Conservation (phyloP, 2,113 vertebrate species). For the Silurus asotus region DNA sequence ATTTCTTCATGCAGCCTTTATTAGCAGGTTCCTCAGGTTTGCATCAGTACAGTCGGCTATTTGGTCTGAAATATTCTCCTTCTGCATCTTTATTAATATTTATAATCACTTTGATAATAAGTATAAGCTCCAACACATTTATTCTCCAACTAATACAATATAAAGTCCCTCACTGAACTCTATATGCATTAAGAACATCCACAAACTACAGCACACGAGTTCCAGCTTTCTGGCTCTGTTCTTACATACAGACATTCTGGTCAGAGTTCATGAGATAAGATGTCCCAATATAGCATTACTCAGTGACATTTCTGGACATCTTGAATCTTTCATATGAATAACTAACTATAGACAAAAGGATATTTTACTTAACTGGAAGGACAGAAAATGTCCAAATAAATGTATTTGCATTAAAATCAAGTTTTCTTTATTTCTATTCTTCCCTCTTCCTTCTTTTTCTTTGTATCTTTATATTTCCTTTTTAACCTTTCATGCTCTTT, state of each 20-base stretch:
- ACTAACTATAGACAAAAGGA: neutral
- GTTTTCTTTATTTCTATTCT: neutral
- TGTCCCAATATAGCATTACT: neutral
- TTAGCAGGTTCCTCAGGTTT: neutral
- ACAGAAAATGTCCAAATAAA: neutral
- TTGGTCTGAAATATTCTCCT: neutral
- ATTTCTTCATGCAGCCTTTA: neutral
- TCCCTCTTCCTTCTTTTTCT: neutral
- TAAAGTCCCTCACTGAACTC: neutral
- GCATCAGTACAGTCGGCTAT: neutral
- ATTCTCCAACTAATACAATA: neutral
- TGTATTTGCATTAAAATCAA: neutral
- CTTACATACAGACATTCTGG: neutral
- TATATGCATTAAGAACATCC: neutral
- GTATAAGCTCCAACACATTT: neutral
- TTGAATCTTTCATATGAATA: neutral
- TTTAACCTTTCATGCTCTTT: neutral
- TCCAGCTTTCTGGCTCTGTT: neutral
- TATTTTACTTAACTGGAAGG: neutral
- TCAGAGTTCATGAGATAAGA: neutral
- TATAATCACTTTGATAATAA: neutral
- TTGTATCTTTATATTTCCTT: neutral
- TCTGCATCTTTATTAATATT: neutral
- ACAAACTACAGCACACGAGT: neutral
- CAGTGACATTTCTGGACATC: neutral